A percentile compares a stretch with the other conserved stretches of the same genome.
These are phyloP conservation scores for Oncopodura yosiiana DNA, from an alignment of 1,140 invertebrate genomes.

Conservation along the genomic window DNA sequence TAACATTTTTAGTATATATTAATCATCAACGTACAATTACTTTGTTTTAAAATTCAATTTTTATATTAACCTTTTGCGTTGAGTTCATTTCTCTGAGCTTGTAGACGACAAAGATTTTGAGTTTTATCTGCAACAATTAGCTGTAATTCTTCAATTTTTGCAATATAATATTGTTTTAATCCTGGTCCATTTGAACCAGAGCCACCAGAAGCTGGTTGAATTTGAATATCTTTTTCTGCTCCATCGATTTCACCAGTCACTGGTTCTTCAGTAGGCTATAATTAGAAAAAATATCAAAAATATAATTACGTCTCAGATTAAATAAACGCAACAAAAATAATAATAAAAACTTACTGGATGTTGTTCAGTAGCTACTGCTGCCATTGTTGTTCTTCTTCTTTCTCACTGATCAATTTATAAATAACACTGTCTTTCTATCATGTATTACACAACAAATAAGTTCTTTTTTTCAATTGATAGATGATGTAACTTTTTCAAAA, in stretches of 20 bases:
- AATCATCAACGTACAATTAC: not conserved
- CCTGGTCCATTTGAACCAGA: slow-evolving; percentile 43
- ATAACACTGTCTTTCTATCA: no score
- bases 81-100: slow-evolving; percentile 98
- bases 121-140: slow-evolving; percentile 92
- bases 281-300: not conserved
- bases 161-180: slow-evolving; percentile 87
- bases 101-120: slow-evolving; percentile 90
- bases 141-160: slow-evolving; percentile 94
- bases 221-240: not conserved
- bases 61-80: slow-evolving; percentile 83
- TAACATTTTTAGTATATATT: not conserved
- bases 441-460: no score
- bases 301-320: not conserved
- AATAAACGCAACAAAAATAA: not conserved
- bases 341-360: slow-evolving; percentile 15
- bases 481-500: no score
- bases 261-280: not conserved
- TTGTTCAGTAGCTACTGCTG: slow-evolving; percentile 25
- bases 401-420: no score
- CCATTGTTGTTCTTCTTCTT: slow-evolving; percentile 18
- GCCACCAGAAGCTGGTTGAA: slow-evolving; percentile 11
- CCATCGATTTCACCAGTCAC: slow-evolving; percentile 2
- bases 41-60: not conserved
- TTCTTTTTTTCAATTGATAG: no score